Base-by-base conservation (phyloP, 1,140 invertebrate species). In the Drosophila santomea region DNA sequence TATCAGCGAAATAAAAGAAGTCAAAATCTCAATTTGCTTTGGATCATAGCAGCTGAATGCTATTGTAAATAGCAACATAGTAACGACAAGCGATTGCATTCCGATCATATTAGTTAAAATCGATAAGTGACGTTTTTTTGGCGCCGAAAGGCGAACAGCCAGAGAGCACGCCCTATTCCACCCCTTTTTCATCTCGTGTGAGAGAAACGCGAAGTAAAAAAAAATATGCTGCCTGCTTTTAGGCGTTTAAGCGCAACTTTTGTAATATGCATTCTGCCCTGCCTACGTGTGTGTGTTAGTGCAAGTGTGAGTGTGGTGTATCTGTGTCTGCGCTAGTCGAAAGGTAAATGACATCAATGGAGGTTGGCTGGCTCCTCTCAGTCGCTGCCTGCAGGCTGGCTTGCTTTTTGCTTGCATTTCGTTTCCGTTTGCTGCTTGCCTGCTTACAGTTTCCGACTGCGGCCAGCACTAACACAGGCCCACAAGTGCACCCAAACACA, bases 311-410 rank as follows among this genome's bases (percentile, higher is more conserved):
- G 12, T 55, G 14, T 39, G 25, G 12, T 47, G 12, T 45, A 6
- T 47, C 44, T 52, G 43, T 69, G 61, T 64, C 59, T 85, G 61
- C 72, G 47, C 82, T 44, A 67, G 60, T 58, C 66, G 74, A 86
- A 88, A 86, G 83, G 83, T 86, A 86, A 86, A 86, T 86, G 83
- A 86, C 83, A 86, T 86, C 83, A 88, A 86, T 86, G 83, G 83
- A 86, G 83, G 83, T 86, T 86, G 83, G 79, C 79, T 88, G 83
- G 69, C 64, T 69, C 45, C 68, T 72, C 62, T 62, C 64, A 23
- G 47, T 47, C 60, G 60, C 72, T 54, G 64, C 60, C 20, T 28
- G 17, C 36, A 45, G 75, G 15, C 45, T 44, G 74, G 75, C 82
- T 88, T 88, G 69, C 84, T 86, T 86, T 86, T 83, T 88, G 75